Evolutionary conservation across 2,797 vertebrate species (phyloP).

Genomic region (Sebastiscus tertius): DNA sequence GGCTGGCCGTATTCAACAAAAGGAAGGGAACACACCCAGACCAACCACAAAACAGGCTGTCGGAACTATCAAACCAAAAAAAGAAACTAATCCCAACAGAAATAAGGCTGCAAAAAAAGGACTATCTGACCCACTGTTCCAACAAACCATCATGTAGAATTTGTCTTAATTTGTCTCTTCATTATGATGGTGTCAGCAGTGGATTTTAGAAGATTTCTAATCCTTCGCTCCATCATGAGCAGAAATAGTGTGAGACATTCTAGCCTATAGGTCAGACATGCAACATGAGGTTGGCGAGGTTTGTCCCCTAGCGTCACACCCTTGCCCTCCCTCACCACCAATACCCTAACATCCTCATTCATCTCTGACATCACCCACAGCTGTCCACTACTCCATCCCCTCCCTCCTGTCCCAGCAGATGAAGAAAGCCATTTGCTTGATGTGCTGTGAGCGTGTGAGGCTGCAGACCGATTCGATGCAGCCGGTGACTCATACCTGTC

Average conservation of each 20-base stretch:
- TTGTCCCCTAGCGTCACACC: neutral
- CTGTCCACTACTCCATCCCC: slow-evolving; percentile 29
- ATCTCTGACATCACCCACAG: slow-evolving; percentile 60
- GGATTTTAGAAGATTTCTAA: neutral
- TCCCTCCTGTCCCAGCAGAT: slow-evolving; percentile 36
- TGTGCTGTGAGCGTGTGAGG: slow-evolving; percentile 39
- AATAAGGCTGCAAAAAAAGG: neutral
- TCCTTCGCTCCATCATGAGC: neutral
- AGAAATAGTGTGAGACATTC: neutral
- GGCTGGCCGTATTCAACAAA: neutral
- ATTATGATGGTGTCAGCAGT: neutral
- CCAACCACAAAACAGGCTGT: neutral
- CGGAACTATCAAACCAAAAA: neutral
- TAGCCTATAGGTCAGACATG: slow-evolving; percentile 30
- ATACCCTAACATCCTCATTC: slow-evolving; percentile 39
- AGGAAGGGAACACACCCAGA: neutral
- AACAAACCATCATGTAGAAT: neutral
- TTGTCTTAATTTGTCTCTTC: neutral
- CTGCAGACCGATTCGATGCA: slow-evolving; percentile 34
- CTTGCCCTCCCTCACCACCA: slow-evolving; percentile 8
- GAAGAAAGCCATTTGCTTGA: slow-evolving; percentile 53
- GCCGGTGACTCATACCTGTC: slow-evolving; percentile 55
- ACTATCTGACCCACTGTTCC: neutral
- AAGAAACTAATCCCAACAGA: neutral
- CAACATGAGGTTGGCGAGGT: slow-evolving; percentile 5